A percentile compares a stretch with the other conserved stretches of the same genome.
phyloP scores from a whole-genome alignment of 2,113 vertebrate species.

The Spea multiplicata region DNA sequence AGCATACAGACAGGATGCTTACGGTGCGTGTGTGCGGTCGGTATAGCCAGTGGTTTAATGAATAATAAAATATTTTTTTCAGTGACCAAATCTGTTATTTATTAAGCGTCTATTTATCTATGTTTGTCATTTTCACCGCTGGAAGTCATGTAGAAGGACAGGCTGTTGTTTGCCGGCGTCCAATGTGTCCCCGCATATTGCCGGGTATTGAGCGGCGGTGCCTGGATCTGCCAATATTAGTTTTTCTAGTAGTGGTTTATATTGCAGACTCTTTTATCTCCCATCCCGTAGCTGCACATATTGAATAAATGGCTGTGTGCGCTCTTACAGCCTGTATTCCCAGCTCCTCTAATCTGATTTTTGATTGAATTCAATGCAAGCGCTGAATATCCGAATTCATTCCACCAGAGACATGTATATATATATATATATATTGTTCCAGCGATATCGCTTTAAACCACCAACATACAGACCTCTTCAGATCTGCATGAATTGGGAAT shows the following conservation, averaged over 20 bases:
- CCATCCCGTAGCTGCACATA: conserved; percentile 1
- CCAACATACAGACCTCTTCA: conserved; percentile 22
- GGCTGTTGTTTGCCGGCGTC: too few species aligned
- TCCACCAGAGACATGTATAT: background rate
- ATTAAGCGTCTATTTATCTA: too few species aligned
- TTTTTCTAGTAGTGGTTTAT: background rate
- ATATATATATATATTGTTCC: conserved; percentile 15
- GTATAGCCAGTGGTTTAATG: too few species aligned
- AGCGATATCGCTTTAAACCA: conserved; percentile 23
- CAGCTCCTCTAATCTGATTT: conserved; percentile 36
- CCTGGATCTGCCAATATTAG: too few species aligned
- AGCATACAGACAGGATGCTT: too few species aligned
- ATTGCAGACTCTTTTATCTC: background rate
- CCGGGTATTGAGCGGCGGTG: too few species aligned
- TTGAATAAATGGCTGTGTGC: conserved; percentile 21
- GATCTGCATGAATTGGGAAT: conserved; percentile 4
- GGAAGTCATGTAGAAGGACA: too few species aligned
- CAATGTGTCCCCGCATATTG: too few species aligned
- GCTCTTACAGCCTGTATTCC: conserved; percentile 13
- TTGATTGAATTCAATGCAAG: conserved; percentile 22
- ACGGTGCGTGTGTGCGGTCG: too few species aligned
- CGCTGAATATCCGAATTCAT: conserved; percentile 23
- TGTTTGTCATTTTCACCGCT: too few species aligned
- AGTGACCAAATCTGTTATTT: too few species aligned
- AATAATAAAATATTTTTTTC: too few species aligned